phyloP scores from a whole-genome alignment of 2,113 vertebrate species.

The Potamarius usumacintae region DNA sequence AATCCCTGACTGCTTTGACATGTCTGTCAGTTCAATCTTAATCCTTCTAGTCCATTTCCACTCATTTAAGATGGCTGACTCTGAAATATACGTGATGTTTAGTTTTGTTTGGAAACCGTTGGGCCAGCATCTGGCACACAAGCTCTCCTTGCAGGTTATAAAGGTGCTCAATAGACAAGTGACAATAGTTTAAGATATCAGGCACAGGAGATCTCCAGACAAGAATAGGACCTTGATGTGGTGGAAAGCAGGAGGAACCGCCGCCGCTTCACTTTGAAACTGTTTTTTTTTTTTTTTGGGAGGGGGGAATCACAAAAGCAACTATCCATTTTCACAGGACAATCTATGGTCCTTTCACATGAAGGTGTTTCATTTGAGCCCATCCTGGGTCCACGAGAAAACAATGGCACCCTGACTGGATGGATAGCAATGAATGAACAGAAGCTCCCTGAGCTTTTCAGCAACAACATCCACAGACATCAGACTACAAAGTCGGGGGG shows the following conservation, averaged over 20 bases:
- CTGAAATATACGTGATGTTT: not conserved
- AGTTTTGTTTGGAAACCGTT: not conserved
- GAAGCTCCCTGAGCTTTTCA: not conserved
- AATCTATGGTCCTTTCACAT: slow-evolving; percentile 47
- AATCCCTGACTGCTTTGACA: not conserved
- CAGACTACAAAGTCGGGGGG: not conserved
- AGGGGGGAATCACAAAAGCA: slow-evolving; percentile 40
- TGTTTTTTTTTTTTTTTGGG: slow-evolving; percentile 23
- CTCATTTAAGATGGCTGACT: not conserved
- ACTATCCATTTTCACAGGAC: slow-evolving; percentile 54
- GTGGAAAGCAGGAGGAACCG: slow-evolving; percentile 40
- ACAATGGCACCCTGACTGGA: slow-evolving; percentile 17
- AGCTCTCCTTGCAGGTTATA: slow-evolving; percentile 30
- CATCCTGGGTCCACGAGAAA: slow-evolving; percentile 37
- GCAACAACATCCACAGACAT: not conserved
- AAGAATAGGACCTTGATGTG: slow-evolving; percentile 57
- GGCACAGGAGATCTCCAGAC: slow-evolving; percentile 35
- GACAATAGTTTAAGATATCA: slow-evolving; percentile 59
- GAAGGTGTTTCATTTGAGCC: slow-evolving; percentile 46
- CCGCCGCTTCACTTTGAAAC: slow-evolving; percentile 52
- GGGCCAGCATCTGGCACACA: slow-evolving; percentile 40
- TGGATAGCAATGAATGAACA: slow-evolving; percentile 12
- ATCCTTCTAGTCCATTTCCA: not conserved
- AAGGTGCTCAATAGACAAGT: slow-evolving; percentile 39
- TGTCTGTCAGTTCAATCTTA: slow-evolving; percentile 2